Conservation (phyloP, 2,888 invertebrate species). For the Heteromyza rotundicornis region DNA sequence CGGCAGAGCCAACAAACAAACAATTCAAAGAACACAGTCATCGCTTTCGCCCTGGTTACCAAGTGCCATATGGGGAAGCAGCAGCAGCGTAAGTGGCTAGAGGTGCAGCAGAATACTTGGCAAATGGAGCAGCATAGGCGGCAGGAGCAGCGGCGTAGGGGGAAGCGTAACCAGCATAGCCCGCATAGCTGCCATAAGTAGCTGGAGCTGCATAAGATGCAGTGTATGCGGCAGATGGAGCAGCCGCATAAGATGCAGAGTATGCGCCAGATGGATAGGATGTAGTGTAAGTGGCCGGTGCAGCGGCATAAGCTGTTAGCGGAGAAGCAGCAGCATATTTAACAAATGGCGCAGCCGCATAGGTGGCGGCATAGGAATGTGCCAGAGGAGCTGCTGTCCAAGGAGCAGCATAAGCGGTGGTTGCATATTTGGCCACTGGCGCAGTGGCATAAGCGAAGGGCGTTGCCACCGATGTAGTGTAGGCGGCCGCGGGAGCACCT, state of each 20-base stretch:
- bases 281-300: neutral
- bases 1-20: no score
- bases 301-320: neutral
- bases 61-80: neutral
- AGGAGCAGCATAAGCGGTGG: conserved; percentile 14
- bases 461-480: neutral
- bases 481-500: neutral
- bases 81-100: conserved; percentile 5
- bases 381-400: neutral
- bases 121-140: conserved; percentile 26
- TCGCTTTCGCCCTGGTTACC: neutral
- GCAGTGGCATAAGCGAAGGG: neutral
- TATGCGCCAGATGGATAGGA: neutral
- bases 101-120: conserved; percentile 6
- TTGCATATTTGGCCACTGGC: conserved; percentile 9
- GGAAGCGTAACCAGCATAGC: neutral
- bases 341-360: conserved; percentile 27
- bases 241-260: neutral
- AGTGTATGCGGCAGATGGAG: conserved; percentile 4
- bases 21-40: neutral
- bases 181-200: neutral
- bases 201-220: conserved; percentile 1
- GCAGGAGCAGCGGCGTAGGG: conserved; percentile 17
- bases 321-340: conserved; percentile 19
- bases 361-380: conserved; percentile 16